phyloP scores from a whole-genome alignment of 2,113 vertebrate genomes.

The Myocastor coypus region DNA sequence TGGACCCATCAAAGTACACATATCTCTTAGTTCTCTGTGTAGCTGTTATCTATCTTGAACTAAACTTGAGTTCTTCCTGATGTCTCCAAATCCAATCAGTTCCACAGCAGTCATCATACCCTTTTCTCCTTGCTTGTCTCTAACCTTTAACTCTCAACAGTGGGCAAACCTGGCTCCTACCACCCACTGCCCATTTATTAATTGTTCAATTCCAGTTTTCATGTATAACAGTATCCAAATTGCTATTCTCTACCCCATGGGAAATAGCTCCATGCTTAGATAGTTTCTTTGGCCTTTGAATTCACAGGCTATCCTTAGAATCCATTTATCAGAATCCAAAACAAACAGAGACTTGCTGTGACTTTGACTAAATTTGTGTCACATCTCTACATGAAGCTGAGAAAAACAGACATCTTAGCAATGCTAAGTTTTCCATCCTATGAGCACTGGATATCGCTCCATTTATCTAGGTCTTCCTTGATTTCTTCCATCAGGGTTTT shows the following conservation, averaged over 20 bases:
- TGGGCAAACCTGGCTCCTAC: not conserved
- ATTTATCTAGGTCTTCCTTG: not conserved
- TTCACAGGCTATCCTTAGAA: not conserved
- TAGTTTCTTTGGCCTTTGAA: not conserved
- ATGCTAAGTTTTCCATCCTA: not conserved
- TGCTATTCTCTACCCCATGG: not conserved
- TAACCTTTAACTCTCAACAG: not conserved
- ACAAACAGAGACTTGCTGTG: not conserved
- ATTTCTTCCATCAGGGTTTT: not conserved
- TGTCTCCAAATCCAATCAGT: not conserved
- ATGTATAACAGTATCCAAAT: not conserved
- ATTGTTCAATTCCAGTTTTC: not conserved
- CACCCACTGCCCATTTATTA: not conserved
- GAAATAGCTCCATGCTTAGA: not conserved
- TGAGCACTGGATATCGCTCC: not conserved
- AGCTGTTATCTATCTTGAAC: not conserved
- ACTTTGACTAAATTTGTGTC: not conserved
- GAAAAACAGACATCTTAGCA: not conserved
- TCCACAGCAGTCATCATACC: not conserved
- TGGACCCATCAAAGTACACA: not conserved
- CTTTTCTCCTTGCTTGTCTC: not conserved
- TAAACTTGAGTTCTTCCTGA: not conserved
- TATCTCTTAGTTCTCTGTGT: not conserved
- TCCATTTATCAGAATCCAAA: constrained; percentile 12
- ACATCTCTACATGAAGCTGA: not conserved